Evolutionary conservation across 1,140 invertebrate species (phyloP).

Genomic region (Eurosta solidaginis): DNA sequence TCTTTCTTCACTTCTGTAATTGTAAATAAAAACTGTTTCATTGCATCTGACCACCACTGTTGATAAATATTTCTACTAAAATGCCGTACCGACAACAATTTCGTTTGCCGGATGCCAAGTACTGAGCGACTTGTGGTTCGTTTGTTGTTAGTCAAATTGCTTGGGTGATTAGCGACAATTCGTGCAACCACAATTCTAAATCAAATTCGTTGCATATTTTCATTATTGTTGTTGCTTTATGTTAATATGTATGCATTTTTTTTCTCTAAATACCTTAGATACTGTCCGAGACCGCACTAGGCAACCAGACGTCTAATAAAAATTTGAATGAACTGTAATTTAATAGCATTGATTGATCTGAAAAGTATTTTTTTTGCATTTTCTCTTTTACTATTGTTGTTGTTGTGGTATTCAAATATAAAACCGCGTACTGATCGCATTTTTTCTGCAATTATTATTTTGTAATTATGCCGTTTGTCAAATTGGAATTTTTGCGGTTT

Average conservation of each 20-base stretch:
- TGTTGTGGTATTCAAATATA: not conserved
- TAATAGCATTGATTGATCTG: not conserved
- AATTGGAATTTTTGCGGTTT: constrained; percentile 16
- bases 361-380: not conserved
- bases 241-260: too few relatives aligned
- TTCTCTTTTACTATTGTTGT: not conserved
- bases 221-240: not conserved
- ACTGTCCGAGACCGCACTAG: not conserved
- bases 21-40: too few relatives aligned
- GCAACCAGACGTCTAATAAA: not conserved
- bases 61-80: too few relatives aligned
- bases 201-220: not conserved
- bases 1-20: too few relatives aligned
- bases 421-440: constrained; percentile 8
- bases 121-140: not conserved
- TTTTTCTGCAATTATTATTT: constrained; percentile 20
- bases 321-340: constrained; percentile 24
- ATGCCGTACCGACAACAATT: too few relatives aligned
- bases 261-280: too few relatives aligned
- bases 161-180: constrained; percentile 25
- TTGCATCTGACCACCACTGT: too few relatives aligned
- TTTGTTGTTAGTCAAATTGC: constrained; percentile 11
- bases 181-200: constrained; percentile 16
- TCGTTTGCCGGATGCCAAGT: not conserved
- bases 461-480: constrained; percentile 11